Evolutionary conservation across 1,140 invertebrate genomes (phyloP).

Genomic region (Stegodyphus mimosarum): DNA sequence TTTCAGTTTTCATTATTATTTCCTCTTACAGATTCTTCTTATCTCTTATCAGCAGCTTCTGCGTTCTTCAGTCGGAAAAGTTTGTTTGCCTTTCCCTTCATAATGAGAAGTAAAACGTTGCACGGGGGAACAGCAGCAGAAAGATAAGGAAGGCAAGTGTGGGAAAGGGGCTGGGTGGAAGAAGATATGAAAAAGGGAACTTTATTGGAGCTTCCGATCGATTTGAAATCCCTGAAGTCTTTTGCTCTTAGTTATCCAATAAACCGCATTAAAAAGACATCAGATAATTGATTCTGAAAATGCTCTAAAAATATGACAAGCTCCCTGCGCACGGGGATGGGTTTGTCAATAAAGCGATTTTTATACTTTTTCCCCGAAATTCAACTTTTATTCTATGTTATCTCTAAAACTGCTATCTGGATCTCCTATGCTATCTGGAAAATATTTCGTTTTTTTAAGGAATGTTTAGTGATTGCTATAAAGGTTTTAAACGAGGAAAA

Average conservation of each 20-base stretch:
- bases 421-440: no score
- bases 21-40: not conserved
- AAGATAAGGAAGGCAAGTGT: not conserved
- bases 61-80: not conserved
- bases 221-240: not conserved
- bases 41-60: not conserved
- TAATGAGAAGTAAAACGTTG: not conserved
- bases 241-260: not conserved
- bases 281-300: conserved; percentile 3
- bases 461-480: no score
- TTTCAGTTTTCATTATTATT: not conserved
- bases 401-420: no score
- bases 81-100: not conserved
- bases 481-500: no score
- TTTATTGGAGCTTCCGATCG: not conserved
- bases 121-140: not conserved
- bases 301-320: not conserved
- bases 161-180: not conserved
- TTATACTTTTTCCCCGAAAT: no score
- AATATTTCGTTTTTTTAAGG: no score
- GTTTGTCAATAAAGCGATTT: not conserved
- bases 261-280: not conserved
- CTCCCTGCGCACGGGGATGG: no score
- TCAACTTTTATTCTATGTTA: no score
- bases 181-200: not conserved